These are phyloP conservation scores for Chloropsis hardwickii DNA, from an alignment of 2,113 vertebrate genomes.

Conservation along the genomic window DNA sequence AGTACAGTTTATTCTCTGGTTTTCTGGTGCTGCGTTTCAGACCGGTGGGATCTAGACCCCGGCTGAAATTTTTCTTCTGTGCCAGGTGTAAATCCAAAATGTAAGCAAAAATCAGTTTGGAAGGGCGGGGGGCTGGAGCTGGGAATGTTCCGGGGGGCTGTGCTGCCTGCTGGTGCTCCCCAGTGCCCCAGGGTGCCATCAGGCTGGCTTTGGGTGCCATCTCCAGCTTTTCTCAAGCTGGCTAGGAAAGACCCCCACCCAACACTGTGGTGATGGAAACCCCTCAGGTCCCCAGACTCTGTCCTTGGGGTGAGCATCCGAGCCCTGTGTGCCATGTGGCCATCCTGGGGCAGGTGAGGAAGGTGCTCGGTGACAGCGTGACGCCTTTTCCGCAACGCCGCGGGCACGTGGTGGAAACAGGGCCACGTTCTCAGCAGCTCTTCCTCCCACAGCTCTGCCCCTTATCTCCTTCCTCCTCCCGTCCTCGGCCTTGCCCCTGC, in stretches of 20 bases:
- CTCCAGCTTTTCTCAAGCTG: not conserved
- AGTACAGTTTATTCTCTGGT: accelerated
- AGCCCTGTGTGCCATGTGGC: not conserved
- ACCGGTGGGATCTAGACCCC: accelerated
- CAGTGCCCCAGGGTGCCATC: not conserved
- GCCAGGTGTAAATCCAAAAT: not conserved
- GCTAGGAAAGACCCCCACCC: not conserved
- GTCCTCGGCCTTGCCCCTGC: not conserved
- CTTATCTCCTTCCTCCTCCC: constrained; percentile 55
- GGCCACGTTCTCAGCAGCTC: not conserved
- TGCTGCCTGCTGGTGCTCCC: accelerated
- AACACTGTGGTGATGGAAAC: accelerated
- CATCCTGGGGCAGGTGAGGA: accelerated
- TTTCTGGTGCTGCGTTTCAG: accelerated
- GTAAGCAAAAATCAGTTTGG: not conserved
- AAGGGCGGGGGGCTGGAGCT: not conserved
- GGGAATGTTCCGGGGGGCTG: not conserved
- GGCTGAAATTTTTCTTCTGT: not conserved
- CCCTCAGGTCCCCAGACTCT: accelerated
- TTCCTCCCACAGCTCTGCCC: not conserved
- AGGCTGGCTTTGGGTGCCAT: not conserved
- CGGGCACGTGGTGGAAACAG: not conserved
- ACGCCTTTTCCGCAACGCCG: not conserved
- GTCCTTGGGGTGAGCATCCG: accelerated
- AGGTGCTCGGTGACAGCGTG: not conserved